Evolutionary conservation across 2,888 invertebrate genomes (phyloP).

Genomic region (Mylabris sibirica): DNA sequence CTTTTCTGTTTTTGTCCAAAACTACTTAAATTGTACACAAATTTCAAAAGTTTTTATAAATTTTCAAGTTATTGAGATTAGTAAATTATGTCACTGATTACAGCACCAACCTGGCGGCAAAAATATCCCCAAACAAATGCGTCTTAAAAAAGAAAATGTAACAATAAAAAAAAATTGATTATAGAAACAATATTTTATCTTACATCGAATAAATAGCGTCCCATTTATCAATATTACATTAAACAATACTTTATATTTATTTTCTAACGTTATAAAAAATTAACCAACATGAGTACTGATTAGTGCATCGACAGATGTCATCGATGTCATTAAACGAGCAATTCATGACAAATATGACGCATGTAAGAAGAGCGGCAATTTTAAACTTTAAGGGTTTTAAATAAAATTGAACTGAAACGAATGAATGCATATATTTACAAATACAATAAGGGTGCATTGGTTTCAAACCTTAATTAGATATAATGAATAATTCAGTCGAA

Average conservation of each 20-base stretch:
- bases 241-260: too few species aligned
- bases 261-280: too few species aligned
- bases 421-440: constrained; percentile 9
- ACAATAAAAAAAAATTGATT: neutral
- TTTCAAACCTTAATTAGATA: neutral
- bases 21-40: neutral
- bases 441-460: neutral
- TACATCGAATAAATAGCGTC: too few species aligned
- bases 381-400: neutral
- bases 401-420: neutral
- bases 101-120: neutral
- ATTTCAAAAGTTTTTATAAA: neutral
- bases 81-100: neutral
- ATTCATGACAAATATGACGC: too few species aligned
- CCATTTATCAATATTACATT: too few species aligned
- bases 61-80: neutral
- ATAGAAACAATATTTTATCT: too few species aligned
- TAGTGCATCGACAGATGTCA: too few species aligned
- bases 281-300: too few species aligned
- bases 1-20: neutral
- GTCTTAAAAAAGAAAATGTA: neutral
- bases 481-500: constrained; percentile 8
- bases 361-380: too few species aligned
- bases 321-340: too few species aligned
- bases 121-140: neutral